Evolutionary conservation across 2,797 vertebrate genomes (phyloP).

Genomic region (Capromys pilorides): DNA sequence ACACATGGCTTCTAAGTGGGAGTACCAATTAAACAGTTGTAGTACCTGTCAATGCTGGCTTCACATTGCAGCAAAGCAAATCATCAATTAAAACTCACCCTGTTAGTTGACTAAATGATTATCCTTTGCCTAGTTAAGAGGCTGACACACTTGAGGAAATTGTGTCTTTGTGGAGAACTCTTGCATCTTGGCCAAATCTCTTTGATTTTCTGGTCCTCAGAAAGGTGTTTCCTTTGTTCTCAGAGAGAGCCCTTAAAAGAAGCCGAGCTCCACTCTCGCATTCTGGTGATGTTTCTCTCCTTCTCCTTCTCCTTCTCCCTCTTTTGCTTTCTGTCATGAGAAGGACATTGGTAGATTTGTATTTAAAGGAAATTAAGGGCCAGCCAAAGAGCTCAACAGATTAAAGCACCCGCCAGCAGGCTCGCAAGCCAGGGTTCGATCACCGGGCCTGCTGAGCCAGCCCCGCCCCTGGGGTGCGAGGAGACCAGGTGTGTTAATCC

Average conservation of each 20-base stretch:
- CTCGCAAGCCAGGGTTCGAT: no score
- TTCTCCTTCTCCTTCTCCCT: neutral
- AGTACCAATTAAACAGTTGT: conserved; percentile 49
- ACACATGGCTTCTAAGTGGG: neutral
- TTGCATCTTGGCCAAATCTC: conserved; percentile 32
- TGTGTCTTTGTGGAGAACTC: conserved; percentile 39
- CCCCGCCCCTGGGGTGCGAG: no score
- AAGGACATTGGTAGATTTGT: neutral
- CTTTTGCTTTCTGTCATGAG: conserved; percentile 28
- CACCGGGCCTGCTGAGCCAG: no score
- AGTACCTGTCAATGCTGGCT: conserved; percentile 45
- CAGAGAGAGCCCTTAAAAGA: conserved; percentile 11
- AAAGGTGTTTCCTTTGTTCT: conserved; percentile 38
- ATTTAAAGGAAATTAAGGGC: neutral
- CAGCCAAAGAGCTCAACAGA: no score
- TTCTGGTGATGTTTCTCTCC: neutral
- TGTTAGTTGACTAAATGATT: conserved; percentile 68
- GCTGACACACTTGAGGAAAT: conserved; percentile 55
- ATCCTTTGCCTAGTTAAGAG: conserved; percentile 44
- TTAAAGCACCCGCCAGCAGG: no score
- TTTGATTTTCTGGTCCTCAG: conserved; percentile 52
- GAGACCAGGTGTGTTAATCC: no score
- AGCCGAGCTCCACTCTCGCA: neutral
- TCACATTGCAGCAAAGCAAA: conserved; percentile 62
- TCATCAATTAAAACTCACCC: conserved; percentile 52